phyloP scores from a whole-genome alignment of 2,888 invertebrate species.

The Amorpha juglandis region DNA sequence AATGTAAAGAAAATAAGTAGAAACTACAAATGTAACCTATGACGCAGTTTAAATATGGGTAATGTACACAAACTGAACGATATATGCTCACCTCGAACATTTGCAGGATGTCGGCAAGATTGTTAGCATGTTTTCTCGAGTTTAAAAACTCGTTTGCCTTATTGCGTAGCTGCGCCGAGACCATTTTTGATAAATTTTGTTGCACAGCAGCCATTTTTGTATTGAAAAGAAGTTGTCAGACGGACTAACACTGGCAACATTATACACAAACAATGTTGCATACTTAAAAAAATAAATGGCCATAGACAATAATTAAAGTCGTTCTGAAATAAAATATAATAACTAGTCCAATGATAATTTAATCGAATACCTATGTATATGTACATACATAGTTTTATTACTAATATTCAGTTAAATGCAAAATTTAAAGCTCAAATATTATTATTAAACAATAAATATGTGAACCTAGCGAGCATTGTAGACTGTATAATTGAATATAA shows the following conservation, averaged over 20 bases:
- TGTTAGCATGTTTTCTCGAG: slow-evolving; percentile 86
- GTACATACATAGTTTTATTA: too few species aligned
- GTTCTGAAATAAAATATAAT: too few species aligned
- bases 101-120: slow-evolving; percentile 87
- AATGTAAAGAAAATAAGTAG: slow-evolving; percentile 52
- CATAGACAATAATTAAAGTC: too few species aligned
- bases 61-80: slow-evolving; percentile 30
- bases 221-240: slow-evolving; percentile 62
- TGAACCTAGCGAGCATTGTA: too few species aligned
- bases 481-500: too few species aligned
- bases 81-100: slow-evolving; percentile 85
- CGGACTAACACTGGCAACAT: slow-evolving; percentile 40
- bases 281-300: not conserved
- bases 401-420: too few species aligned
- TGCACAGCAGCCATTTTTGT: slow-evolving; percentile 77
- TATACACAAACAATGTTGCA: slow-evolving; percentile 1
- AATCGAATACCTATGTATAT: too few species aligned
- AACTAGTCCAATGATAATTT: too few species aligned
- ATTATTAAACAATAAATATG: too few species aligned
- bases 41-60: slow-evolving; percentile 53
- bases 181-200: slow-evolving; percentile 81
- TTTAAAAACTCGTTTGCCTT: slow-evolving; percentile 89
- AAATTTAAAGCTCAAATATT: too few species aligned
- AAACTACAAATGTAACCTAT: slow-evolving; percentile 58
- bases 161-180: slow-evolving; percentile 86